Percentiles rank a stretch among this genome's conserved stretches.
phyloP scores from a whole-genome alignment of 2,113 vertebrate species.

The Tetraodon nigroviridis region DNA sequence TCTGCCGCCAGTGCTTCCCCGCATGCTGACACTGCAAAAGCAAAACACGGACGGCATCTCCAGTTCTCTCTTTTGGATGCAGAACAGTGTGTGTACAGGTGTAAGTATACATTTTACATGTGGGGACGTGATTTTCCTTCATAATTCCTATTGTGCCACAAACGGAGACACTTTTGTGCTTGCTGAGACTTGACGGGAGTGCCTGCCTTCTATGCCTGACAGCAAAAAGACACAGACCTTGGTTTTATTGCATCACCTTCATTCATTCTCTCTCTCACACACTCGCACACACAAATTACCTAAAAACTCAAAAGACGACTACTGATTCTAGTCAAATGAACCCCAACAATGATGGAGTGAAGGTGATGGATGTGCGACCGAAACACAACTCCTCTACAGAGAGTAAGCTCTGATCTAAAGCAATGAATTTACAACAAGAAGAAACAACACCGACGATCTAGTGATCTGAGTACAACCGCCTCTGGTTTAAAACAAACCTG shows the following conservation, averaged over 20 bases:
- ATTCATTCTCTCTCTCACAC: conserved; percentile 10
- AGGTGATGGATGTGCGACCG: neutral
- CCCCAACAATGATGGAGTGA: conserved; percentile 2
- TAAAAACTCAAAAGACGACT: conserved; percentile 4
- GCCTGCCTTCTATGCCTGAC: too few species aligned
- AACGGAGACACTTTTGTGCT: neutral
- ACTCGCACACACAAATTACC: conserved; percentile 2
- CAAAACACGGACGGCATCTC: too few species aligned
- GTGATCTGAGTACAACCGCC: conserved; percentile 44
- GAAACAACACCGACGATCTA: conserved; percentile 54
- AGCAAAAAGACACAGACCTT: conserved; percentile 4
- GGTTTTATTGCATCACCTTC: conserved; percentile 4
- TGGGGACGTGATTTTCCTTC: too few species aligned
- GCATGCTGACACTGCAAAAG: too few species aligned
- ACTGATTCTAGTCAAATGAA: conserved; percentile 30
- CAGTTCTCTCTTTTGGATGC: too few species aligned
- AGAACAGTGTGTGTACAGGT: too few species aligned
- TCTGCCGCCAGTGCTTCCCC: too few species aligned
- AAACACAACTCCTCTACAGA: too few species aligned
- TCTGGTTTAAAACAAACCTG: conserved; percentile 50
- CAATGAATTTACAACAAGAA: conserved; percentile 53
- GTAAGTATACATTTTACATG: too few species aligned
- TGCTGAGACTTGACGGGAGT: neutral
- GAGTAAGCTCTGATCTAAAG: conserved; percentile 52
- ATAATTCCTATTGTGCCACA: too few species aligned